phyloP scores from a whole-genome alignment of 2,888 invertebrate species.

The Druceiella hillmani region DNA sequence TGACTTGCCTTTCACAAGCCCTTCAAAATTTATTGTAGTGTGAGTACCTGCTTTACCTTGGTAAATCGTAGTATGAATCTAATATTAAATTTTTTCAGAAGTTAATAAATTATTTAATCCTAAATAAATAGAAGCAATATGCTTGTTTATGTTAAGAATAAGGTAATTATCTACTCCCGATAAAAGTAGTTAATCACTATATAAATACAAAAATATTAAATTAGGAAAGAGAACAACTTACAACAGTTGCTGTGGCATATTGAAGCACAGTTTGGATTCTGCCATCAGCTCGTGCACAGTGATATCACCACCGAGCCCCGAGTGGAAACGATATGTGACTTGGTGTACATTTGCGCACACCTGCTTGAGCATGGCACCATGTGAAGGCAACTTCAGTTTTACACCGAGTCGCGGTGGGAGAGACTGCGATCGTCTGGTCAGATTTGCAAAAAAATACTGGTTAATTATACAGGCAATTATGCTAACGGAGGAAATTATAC shows the following conservation, averaged over 20 bases:
- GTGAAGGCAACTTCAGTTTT: constrained; percentile 76
- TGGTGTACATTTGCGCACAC: constrained; percentile 70
- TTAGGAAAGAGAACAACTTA: constrained; percentile 47
- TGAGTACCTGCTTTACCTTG: too few relatives aligned
- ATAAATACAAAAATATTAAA: constrained; percentile 11
- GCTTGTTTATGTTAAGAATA: too few relatives aligned
- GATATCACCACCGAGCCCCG: constrained; percentile 86
- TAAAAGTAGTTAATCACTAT: too few relatives aligned
- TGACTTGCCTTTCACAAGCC: too few relatives aligned
- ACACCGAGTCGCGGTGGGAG: constrained; percentile 77
- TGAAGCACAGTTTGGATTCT: constrained; percentile 80
- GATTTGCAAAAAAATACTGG: constrained; percentile 38
- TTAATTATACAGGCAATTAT: background rate
- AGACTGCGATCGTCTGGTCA: constrained; percentile 79
- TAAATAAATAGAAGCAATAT: constrained; percentile 4
- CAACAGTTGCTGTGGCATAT: constrained; percentile 83
- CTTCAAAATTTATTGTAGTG: too few relatives aligned
- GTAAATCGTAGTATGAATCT: too few relatives aligned
- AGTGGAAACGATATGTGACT: constrained; percentile 82
- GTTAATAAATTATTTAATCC: background rate
- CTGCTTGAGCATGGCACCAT: constrained; percentile 62
- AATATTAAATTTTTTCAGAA: too few relatives aligned
- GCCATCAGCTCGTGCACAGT: constrained; percentile 92
- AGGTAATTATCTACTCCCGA: too few relatives aligned
- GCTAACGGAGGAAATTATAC: too few relatives aligned